Evolutionary conservation across 2,797 vertebrate genomes (phyloP), one percentile per base, ranked within the genome.

Genomic region (Micropoecilia bifurca): DNA sequence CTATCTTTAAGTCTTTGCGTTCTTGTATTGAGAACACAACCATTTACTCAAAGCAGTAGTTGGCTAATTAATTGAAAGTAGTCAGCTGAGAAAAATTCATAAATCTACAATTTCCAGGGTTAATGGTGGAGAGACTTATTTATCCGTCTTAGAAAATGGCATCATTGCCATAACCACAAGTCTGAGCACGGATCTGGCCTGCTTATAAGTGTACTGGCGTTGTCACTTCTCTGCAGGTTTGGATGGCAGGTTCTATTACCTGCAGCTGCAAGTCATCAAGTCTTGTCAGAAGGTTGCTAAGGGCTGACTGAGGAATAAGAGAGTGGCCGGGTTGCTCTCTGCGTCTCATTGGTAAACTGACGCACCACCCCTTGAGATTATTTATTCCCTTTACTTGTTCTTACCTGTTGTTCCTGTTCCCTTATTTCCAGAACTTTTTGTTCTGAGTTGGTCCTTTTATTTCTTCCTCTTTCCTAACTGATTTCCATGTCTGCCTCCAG

Each of bases 41-140:
- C 39, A 75, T 80, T 73, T 75, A 76, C 78, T 61, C 41, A 74
- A 10, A 43, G 69, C 80, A 77, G 57, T 66, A 72, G 36, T 55
- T 89, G 72, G 36, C 57, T 88, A 82, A 94, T 93, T 93, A 89
- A 92, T 63, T 76, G 76, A 22, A 79, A 59, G 71, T 85, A 79
- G 91, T 86, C 73, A 81, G 73, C 75, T 79, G 72, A 76, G 77
- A 81, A 87, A 73, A 80, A 78, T 77, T 50, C 57, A 81, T 87
- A 90, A 88, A 92, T 93, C 84, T 76, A 45, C 61, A 57, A 75
- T 79, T 77, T 85, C 66, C 18, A 71, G 73, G 36, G 33, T 66
- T 39, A 66, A 66, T 39, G 61, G 16, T 10, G 6, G 61, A 39
- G 8, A 39, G 33, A 20, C 33, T 20, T 36, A 66, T 39, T 66